A percentile compares a stretch with the other conserved stretches of the same genome.
phyloP scores from a whole-genome alignment of 1,140 invertebrate genomes.

The Sminthurides bifidus region DNA sequence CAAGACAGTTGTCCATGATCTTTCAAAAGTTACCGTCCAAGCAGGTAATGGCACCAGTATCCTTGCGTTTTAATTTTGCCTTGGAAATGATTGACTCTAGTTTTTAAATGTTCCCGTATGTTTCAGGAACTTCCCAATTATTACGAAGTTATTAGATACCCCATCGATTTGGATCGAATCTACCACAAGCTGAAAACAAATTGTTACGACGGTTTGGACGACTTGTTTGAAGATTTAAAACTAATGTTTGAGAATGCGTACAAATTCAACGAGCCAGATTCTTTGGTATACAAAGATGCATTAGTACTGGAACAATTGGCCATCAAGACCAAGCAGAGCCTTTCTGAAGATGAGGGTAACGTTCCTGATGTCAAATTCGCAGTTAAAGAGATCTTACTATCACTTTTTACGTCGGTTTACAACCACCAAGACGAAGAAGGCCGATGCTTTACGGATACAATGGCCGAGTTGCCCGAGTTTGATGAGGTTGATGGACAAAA shows the following conservation, averaged over 20 bases:
- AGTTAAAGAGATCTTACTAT: slow-evolving; percentile 81
- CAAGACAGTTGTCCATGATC: slow-evolving; percentile 70
- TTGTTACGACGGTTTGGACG: slow-evolving; percentile 73
- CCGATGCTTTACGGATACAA: slow-evolving; percentile 87
- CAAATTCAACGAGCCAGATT: slow-evolving; percentile 98
- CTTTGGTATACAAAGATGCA: slow-evolving; percentile 97
- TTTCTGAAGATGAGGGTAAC: slow-evolving; percentile 73
- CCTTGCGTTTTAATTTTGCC: no score
- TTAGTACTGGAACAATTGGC: slow-evolving; percentile 81
- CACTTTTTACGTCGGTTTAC: slow-evolving; percentile 83
- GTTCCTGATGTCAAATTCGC: slow-evolving; percentile 76
- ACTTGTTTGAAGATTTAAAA: slow-evolving; percentile 82
- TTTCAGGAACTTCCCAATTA: slow-evolving; percentile 86
- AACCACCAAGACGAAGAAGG: slow-evolving; percentile 95
- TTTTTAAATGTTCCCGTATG: slow-evolving; percentile 14
- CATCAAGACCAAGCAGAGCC: slow-evolving; percentile 77
- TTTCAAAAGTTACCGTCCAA: slow-evolving; percentile 92
- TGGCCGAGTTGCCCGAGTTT: slow-evolving; percentile 83
- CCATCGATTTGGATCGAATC: slow-evolving; percentile 94
- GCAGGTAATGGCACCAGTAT: no score
- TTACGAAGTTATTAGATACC: slow-evolving; percentile 94
- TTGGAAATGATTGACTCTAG: neutral
- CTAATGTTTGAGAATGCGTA: slow-evolving; percentile 99
- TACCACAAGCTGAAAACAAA: slow-evolving; percentile 69
- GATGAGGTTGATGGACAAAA: slow-evolving; percentile 61